Conservation (phyloP, 2,888 invertebrate species). For the Amphipyra berbera region DNA sequence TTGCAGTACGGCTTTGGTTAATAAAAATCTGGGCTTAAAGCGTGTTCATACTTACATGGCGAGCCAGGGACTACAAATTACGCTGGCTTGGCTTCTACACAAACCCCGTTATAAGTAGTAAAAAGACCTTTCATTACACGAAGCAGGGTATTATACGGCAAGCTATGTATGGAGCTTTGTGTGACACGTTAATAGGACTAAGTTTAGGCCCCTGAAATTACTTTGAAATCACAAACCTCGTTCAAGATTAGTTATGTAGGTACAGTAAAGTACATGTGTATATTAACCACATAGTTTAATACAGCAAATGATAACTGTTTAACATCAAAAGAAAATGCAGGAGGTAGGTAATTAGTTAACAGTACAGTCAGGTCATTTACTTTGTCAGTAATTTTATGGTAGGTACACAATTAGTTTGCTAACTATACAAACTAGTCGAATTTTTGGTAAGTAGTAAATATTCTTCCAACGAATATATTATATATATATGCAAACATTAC, state of each 20-base stretch:
- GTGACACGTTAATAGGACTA: slow-evolving; percentile 21
- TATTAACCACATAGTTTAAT: not conserved
- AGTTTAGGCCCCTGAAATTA: slow-evolving; percentile 18
- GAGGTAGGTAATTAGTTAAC: not conserved
- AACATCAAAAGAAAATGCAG: slow-evolving; percentile 7
- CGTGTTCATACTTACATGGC: slow-evolving; percentile 4
- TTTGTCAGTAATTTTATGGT: too few relatives aligned
- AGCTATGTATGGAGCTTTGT: slow-evolving; percentile 27
- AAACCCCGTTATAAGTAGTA: slow-evolving; percentile 11
- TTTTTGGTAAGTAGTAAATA: too few relatives aligned
- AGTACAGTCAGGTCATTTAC: too few relatives aligned
- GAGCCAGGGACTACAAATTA: slow-evolving; percentile 16
- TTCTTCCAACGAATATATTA: too few relatives aligned
- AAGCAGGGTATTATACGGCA: slow-evolving; percentile 6
- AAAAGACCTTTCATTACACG: slow-evolving; percentile 32
- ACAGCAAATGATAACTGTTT: not conserved
- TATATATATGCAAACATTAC: too few relatives aligned
- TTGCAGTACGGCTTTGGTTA: not conserved
- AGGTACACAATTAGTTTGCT: too few relatives aligned
- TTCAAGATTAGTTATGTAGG: slow-evolving; percentile 4
- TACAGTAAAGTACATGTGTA: not conserved
- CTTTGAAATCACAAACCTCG: slow-evolving; percentile 22
- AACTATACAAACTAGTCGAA: too few relatives aligned
- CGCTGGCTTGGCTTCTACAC: slow-evolving; percentile 7
- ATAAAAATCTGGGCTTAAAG: not conserved